Evolutionary conservation across 1,140 invertebrate species (phyloP).

Genomic region (Leptinotarsa texana): DNA sequence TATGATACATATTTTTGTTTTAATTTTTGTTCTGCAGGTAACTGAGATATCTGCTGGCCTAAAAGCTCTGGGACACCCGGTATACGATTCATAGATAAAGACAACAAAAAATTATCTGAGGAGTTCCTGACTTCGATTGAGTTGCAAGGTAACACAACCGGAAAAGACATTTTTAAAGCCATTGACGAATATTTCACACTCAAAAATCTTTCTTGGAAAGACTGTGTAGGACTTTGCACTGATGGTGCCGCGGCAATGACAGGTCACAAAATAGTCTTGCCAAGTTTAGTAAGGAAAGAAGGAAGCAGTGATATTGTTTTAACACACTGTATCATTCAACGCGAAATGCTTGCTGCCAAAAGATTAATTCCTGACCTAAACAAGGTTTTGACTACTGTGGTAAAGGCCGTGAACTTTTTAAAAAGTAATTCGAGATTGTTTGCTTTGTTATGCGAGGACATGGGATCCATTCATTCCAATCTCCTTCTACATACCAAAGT

Average conservation of each 20-base stretch:
- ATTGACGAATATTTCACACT: too few species aligned
- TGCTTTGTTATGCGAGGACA: constrained; percentile 16
- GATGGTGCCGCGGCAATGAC: constrained; percentile 50
- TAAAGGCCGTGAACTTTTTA: constrained; percentile 27
- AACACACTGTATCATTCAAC: constrained; percentile 47
- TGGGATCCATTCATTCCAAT: constrained; percentile 14
- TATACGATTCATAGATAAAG: constrained; percentile 31
- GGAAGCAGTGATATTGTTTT: constrained; percentile 44
- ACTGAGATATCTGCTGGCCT: too few species aligned
- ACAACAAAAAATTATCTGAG: not conserved
- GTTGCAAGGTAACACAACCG: too few species aligned
- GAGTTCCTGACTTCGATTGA: not conserved
- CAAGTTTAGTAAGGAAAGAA: constrained; percentile 40
- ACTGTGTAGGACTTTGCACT: constrained; percentile 25
- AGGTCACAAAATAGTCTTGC: constrained; percentile 46
- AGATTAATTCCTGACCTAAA: constrained; percentile 12
- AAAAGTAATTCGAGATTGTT: constrained; percentile 22
- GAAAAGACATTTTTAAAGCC: too few species aligned
- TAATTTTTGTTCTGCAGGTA: too few species aligned
- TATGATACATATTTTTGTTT: too few species aligned
- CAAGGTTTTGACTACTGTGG: constrained; percentile 22
- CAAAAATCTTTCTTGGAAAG: not conserved
- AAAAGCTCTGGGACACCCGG: too few species aligned
- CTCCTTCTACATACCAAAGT: constrained; percentile 26
- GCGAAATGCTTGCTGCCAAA: constrained; percentile 44